A percentile compares a stretch with the other conserved stretches of the same genome.
These are phyloP conservation scores for Napeogenes sylphis DNA, from an alignment of 2,888 invertebrate genomes.

Conservation along the genomic window DNA sequence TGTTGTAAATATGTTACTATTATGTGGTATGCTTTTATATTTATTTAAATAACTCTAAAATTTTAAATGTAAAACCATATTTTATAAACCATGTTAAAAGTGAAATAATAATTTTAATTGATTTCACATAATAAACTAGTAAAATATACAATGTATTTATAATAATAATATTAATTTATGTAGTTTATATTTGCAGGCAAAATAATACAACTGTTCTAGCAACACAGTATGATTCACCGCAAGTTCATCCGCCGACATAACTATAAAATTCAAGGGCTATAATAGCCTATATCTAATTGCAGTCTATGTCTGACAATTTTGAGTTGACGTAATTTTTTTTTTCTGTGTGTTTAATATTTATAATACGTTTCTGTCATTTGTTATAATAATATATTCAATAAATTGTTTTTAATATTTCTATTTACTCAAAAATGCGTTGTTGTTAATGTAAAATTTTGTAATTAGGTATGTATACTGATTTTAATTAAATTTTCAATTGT, in stretches of 20 bases:
- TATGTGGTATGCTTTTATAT: too few relatives aligned
- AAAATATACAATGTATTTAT: too few relatives aligned
- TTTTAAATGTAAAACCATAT: not conserved
- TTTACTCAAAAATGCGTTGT: too few relatives aligned
- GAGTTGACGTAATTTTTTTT: not conserved
- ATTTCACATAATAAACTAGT: too few relatives aligned
- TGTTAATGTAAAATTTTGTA: too few relatives aligned
- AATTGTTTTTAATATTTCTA: too few relatives aligned
- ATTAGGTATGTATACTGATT: too few relatives aligned
- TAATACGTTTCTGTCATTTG: too few relatives aligned
- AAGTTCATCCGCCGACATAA: slow-evolving; percentile 50
- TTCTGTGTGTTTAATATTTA: not conserved
- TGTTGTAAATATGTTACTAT: too few relatives aligned
- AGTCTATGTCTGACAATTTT: slow-evolving; percentile 19
- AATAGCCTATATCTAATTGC: slow-evolving; percentile 46
- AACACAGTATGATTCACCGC: slow-evolving; percentile 58
- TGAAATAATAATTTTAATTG: too few relatives aligned
- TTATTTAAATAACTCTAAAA: not conserved
- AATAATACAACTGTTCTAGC: slow-evolving; percentile 32
- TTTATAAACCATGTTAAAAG: not conserved
- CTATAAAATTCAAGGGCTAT: slow-evolving; percentile 55
- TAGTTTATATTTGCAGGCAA: slow-evolving; percentile 14
- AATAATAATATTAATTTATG: not conserved
- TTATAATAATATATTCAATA: too few relatives aligned
- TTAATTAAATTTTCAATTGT: too few relatives aligned